phyloP scores from a whole-genome alignment of 2,113 vertebrate species.

The Mandrillus leucophaeus region DNA sequence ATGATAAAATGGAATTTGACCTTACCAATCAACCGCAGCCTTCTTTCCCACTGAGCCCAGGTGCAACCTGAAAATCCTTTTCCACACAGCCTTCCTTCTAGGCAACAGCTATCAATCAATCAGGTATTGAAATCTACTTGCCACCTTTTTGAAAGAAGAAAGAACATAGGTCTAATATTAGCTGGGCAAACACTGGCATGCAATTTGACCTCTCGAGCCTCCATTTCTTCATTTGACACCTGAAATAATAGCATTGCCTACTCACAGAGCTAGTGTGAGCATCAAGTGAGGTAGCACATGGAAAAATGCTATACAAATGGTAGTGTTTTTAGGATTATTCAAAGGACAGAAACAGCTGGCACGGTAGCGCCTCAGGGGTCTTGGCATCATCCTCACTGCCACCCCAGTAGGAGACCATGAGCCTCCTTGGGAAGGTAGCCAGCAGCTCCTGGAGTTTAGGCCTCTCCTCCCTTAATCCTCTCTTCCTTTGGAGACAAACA shows the following conservation, averaged over 20 bases:
- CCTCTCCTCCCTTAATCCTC: not conserved
- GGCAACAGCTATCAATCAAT: not conserved
- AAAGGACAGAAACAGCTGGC: not conserved
- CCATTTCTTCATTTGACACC: not conserved
- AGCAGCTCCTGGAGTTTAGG: not conserved
- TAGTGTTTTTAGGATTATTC: not conserved
- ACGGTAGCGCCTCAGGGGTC: not conserved
- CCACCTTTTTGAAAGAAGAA: not conserved
- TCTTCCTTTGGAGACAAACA: conserved; percentile 45
- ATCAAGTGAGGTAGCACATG: rapidly evolving
- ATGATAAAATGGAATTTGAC: not conserved
- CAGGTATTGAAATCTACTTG: not conserved
- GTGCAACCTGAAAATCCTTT: not conserved
- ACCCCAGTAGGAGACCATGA: not conserved
- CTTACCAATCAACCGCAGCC: not conserved
- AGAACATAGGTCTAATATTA: not conserved
- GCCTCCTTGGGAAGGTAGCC: not conserved
- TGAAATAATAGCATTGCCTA: not conserved
- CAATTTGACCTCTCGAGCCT: not conserved
- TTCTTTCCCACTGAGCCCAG: not conserved
- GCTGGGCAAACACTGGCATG: too few species aligned
- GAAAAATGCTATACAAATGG: not conserved
- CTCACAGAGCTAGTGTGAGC: not conserved
- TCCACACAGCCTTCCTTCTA: not conserved
- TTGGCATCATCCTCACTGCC: not conserved